Percentiles rank a stretch among this genome's conserved stretches.
Conservation (phyloP, 2,797 vertebrate genomes). For the Ctenosaura bakeri region DNA sequence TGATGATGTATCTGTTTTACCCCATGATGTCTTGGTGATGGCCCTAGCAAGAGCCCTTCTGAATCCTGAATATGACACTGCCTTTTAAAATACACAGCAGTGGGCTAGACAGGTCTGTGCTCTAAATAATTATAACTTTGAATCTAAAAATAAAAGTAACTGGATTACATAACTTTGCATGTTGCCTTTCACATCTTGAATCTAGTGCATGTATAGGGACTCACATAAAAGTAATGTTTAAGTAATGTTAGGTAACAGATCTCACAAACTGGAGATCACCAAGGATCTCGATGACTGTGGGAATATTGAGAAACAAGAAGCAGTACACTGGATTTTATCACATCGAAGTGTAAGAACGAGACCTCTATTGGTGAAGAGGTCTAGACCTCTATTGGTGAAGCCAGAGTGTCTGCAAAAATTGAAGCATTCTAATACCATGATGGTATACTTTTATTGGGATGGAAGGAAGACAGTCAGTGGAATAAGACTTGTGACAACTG, state of each 20-base stretch:
- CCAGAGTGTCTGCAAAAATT: neutral
- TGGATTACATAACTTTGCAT: no score
- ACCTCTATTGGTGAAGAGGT: neutral
- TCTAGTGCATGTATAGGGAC: neutral
- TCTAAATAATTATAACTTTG: neutral
- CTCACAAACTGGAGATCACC: neutral
- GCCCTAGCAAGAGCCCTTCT: neutral
- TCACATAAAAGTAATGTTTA: neutral
- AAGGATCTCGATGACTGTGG: neutral
- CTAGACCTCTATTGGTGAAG: neutral
- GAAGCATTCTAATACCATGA: neutral
- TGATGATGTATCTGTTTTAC: neutral
- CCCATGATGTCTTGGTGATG: no score
- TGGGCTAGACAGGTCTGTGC: no score
- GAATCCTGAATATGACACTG: neutral
- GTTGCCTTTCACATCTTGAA: neutral
- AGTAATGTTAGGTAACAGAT: neutral
- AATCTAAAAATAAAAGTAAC: neutral
- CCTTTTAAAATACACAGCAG: neutral
- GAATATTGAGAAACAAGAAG: neutral
- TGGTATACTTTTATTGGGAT: neutral
- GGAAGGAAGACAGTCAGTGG: conserved; percentile 1
- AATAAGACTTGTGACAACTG: conserved; percentile 57
- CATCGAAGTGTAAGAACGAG: neutral
- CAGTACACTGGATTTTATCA: neutral